Conservation (phyloP, 2,888 invertebrate genomes). For the Chalcis sispes region DNA sequence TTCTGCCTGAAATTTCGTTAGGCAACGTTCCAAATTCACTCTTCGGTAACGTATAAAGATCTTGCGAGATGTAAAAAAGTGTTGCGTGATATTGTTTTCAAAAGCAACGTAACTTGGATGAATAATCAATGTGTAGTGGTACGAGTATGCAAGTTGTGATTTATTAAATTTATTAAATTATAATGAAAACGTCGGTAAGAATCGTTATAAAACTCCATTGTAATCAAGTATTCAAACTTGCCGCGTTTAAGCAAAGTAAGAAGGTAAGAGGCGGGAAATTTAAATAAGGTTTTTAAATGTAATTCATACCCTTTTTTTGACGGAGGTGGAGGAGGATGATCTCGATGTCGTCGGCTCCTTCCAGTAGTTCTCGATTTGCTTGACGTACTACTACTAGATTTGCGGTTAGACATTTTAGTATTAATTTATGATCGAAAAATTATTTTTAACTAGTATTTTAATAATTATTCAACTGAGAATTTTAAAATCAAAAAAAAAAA, state of each 20-base stretch:
- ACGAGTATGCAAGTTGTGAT: neutral
- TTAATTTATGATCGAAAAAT: constrained; percentile 3
- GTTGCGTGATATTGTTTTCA: constrained; percentile 21
- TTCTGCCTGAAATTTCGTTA: neutral
- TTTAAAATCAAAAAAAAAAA: neutral
- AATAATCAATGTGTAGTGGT: neutral
- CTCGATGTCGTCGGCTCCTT: neutral
- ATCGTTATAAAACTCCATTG: neutral
- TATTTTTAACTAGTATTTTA: neutral
- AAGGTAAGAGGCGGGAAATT: constrained; percentile 22
- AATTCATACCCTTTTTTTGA: constrained; percentile 29
- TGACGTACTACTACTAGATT: neutral
- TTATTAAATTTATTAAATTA: neutral
- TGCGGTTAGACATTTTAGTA: constrained; percentile 23
- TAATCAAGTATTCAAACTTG: constrained; percentile 34
- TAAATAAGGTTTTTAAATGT: neutral
- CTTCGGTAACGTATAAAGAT: neutral
- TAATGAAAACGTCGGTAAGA: neutral
- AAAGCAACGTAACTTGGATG: neutral
- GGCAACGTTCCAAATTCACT: constrained; percentile 23
- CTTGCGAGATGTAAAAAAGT: constrained; percentile 32
- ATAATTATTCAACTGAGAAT: neutral
- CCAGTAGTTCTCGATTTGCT: constrained; percentile 15
- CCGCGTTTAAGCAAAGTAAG: constrained; percentile 10
- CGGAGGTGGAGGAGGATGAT: constrained; percentile 1